Evolutionary conservation across 2,888 invertebrate genomes (phyloP).

Genomic region (Lochmaea capreae): DNA sequence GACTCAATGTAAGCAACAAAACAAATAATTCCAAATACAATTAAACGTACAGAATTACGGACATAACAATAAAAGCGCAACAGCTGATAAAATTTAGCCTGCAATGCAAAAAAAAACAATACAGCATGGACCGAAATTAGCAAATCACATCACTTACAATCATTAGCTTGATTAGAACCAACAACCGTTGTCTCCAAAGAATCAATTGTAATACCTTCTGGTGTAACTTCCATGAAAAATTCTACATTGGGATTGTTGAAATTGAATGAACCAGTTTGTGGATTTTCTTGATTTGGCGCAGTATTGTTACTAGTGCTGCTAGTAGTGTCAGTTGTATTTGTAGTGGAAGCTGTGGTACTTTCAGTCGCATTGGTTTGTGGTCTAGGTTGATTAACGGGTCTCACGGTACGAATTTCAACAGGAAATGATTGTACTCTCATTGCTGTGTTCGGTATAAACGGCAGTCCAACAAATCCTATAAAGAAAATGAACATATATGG

Average conservation of each 20-base stretch:
- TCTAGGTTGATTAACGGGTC: constrained; percentile 36
- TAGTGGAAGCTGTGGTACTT: constrained; percentile 39
- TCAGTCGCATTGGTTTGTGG: constrained; percentile 44
- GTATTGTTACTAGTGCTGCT: constrained; percentile 31
- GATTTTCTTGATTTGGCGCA: constrained; percentile 18
- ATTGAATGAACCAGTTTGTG: constrained; percentile 45
- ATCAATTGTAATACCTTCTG: constrained; percentile 65
- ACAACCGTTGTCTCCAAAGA: constrained; percentile 59
- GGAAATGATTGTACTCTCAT: constrained; percentile 61
- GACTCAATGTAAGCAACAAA: too few species aligned
- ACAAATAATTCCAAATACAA: neutral
- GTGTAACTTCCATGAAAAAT: constrained; percentile 72
- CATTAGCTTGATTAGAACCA: constrained; percentile 57
- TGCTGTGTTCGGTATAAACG: constrained; percentile 55
- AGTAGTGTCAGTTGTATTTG: constrained; percentile 35
- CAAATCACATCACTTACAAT: constrained; percentile 55
- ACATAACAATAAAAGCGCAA: neutral
- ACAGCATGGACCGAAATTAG: constrained; percentile 12
- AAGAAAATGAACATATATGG: too few species aligned
- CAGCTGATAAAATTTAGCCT: neutral
- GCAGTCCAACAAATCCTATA: constrained; percentile 50
- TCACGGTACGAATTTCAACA: constrained; percentile 57
- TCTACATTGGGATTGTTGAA: constrained; percentile 67
- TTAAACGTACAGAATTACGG: neutral
- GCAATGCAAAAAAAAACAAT: constrained; percentile 23